Conservation (phyloP, 2,797 vertebrate species). For the Poeciliopsis gracilis region DNA sequence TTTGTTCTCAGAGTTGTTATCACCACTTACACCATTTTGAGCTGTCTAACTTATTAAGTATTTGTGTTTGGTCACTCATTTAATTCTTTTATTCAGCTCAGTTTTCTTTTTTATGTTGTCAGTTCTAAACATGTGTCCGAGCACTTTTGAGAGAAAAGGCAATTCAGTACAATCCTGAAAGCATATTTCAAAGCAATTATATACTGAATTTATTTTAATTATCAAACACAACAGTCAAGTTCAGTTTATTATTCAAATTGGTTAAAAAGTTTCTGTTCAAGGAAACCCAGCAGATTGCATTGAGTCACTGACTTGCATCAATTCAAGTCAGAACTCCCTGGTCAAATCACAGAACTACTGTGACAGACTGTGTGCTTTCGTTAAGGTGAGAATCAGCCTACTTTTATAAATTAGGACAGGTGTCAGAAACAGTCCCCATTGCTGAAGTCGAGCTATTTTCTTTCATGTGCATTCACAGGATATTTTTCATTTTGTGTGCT, state of each 20-base stretch:
- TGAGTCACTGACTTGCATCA: neutral
- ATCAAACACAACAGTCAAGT: neutral
- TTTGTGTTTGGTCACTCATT: neutral
- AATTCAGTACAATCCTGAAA: neutral
- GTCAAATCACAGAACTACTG: neutral
- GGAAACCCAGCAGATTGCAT: neutral
- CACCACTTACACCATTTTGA: neutral
- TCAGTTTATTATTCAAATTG: neutral
- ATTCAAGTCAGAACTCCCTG: neutral
- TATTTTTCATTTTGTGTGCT: neutral
- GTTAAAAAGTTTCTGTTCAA: neutral
- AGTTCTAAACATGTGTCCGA: neutral
- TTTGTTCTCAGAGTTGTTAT: neutral
- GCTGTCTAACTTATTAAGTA: neutral
- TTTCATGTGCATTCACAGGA: neutral
- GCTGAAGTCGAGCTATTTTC: neutral
- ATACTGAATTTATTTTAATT: neutral
- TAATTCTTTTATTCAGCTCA: neutral
- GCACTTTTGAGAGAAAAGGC: neutral
- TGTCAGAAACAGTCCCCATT: neutral
- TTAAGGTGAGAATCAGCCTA: conserved; percentile 1
- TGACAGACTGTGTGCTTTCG: neutral
- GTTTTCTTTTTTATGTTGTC: neutral
- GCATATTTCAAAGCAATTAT: neutral
- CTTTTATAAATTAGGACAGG: conserved; percentile 1